Percentiles rank a stretch among this genome's conserved stretches.
Conservation (phyloP, 1,140 invertebrate species). For the Agrypnia vestita region DNA sequence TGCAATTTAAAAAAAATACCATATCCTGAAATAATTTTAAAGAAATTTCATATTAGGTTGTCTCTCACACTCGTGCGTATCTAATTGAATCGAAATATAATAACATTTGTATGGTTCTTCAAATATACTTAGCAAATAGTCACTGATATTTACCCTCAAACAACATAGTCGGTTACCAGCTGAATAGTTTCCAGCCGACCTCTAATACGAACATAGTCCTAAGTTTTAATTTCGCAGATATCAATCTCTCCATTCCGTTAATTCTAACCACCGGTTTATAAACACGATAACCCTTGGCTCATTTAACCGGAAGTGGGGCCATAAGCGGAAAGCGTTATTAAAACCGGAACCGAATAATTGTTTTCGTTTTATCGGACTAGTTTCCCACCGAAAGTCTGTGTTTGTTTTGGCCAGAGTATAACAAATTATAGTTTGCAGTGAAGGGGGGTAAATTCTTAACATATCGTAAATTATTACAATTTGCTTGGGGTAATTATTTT, state of each 20-base stretch:
- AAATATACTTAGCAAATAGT: too few species aligned
- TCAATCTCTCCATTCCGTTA: conserved; percentile 6
- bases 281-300: conserved; percentile 21
- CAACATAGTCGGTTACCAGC: too few species aligned
- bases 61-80: too few species aligned
- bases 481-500: too few species aligned
- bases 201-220: too few species aligned
- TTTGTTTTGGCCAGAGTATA: neutral
- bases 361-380: conserved; percentile 43
- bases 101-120: too few species aligned
- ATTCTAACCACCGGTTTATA: conserved; percentile 12
- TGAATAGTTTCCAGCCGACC: too few species aligned
- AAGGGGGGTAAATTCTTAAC: neutral
- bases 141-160: too few species aligned
- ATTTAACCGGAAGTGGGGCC: conserved; percentile 28
- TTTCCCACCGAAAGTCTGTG: conserved; percentile 22
- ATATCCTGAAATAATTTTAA: too few species aligned
- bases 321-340: conserved; percentile 34
- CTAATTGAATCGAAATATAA: too few species aligned
- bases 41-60: too few species aligned
- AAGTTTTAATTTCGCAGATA: neutral
- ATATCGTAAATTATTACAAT: neutral
- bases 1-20: too few species aligned
- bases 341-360: conserved; percentile 44
- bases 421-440: neutral